A percentile compares a stretch with the other conserved stretches of the same genome.
Conservation (phyloP, 2,113 vertebrate species). For the Bettongia penicillata region DNA sequence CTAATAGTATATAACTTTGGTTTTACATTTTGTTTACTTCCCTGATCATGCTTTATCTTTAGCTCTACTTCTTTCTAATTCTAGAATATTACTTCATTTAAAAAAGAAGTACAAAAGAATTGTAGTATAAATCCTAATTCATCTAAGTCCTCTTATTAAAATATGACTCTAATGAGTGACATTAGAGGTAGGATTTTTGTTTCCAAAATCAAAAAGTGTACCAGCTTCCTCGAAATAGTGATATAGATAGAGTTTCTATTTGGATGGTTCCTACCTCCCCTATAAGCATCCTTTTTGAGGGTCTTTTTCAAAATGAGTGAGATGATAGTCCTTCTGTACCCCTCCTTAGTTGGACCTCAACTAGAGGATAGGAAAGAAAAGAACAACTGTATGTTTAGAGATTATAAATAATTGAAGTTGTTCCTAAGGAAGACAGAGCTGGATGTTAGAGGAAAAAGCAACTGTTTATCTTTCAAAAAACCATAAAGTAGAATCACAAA, state of each 20-base stretch:
- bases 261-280: neutral
- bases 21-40: neutral
- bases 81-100: neutral
- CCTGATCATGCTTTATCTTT: neutral
- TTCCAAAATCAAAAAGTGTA: neutral
- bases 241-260: neutral
- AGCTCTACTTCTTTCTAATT: neutral
- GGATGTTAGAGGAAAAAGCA: neutral
- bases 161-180: neutral
- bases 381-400: neutral
- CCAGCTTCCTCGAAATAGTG: neutral
- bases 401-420: neutral
- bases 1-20: neutral
- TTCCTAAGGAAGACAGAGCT: neutral
- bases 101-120: neutral
- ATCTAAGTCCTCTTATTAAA: neutral
- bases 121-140: neutral
- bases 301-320: neutral
- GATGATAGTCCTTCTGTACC: neutral
- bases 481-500: neutral
- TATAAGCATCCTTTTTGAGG: neutral
- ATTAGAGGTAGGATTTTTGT: neutral
- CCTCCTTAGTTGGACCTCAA: neutral
- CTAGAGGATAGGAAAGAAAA: neutral
- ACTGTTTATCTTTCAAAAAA: neutral